Base-by-base conservation (phyloP, 1,140 invertebrate species). In the Andrena cerasifolii region DNA sequence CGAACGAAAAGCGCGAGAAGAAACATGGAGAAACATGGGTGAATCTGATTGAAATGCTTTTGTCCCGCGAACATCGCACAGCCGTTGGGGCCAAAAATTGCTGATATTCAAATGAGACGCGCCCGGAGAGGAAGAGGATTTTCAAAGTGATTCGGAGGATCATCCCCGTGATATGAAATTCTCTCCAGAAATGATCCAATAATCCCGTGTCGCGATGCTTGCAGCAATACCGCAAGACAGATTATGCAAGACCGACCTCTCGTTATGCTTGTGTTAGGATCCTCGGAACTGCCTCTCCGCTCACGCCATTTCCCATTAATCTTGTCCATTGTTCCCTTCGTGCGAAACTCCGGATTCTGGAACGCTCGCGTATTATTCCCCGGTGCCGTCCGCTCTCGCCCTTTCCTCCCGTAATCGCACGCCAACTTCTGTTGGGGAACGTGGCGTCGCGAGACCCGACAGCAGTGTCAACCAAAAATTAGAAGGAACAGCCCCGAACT, bases 281-380 rank as follows among this genome's bases (percentile, higher is more conserved):
- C 68, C 67, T 51, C 26, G 74, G 68, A 61, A 62, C 75, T 75
- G 68, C 63, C 79, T 45, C 65, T 74, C 58, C 62, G 72, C 59
- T 75, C 74, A 54, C 63, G 63, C 78, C 79, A 81, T 80, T 81
- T 84, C 31, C 86, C 77, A 87, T 88, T 88, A 88, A 88, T 88
- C 86, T 88, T 86, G 75, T 81, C 79, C 80, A 88, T 88, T 87
- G 86, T 88, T 88, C 84, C 76, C 82, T 67, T 54, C 65, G 74
- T 78, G 74, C 76, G 82, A 87, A 88, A 88, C 79, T 86, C 84
- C 31, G 80, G 74, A 87, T 87, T 87, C 81, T 80, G 76, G 79
- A 82, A 82, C 68, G 77, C 59, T 78, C 78, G 78, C 84, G 75
- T 86, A 86, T 86, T 86, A 83, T 80, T 86, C 71, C 80, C 74